These are phyloP conservation scores for Antheraea mylitta DNA, from an alignment of 1,140 invertebrate species.

Conservation along the genomic window DNA sequence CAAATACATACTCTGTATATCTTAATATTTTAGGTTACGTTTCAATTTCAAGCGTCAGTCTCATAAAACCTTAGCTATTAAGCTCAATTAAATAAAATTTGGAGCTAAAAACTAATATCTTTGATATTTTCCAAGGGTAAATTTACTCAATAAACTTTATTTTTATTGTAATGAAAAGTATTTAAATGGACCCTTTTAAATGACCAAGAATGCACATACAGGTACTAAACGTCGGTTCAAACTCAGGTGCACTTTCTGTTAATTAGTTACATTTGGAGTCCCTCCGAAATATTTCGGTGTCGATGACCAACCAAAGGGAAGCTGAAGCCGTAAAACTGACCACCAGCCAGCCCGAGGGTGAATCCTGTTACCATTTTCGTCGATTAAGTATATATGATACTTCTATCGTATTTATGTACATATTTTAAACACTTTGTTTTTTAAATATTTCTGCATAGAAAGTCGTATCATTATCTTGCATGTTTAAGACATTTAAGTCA, in stretches of 20 bases:
- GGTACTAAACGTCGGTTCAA: not conserved
- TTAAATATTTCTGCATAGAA: not conserved
- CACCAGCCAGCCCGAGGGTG: constrained; percentile 49
- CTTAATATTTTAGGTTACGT: no score
- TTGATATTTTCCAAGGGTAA: not conserved
- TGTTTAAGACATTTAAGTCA: not conserved
- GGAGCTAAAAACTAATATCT: not conserved
- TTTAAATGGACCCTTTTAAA: not conserved
- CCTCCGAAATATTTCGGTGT: constrained; percentile 45
- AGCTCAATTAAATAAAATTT: not conserved
- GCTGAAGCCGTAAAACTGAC: constrained; percentile 69
- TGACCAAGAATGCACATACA: not conserved
- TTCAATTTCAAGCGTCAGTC: no score
- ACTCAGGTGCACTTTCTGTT: constrained; percentile 13
- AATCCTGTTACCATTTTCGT: constrained; percentile 52
- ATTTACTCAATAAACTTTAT: not conserved
- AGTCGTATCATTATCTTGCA: not conserved
- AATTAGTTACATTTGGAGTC: constrained; percentile 42
- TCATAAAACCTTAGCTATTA: not conserved
- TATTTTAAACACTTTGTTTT: not conserved
- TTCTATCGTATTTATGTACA: not conserved
- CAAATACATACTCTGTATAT: not conserved
- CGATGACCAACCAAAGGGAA: constrained; percentile 69
- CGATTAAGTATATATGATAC: not conserved
- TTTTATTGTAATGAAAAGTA: not conserved